phyloP scores from a whole-genome alignment of 2,888 invertebrate genomes.

The Micropterix aruncella region DNA sequence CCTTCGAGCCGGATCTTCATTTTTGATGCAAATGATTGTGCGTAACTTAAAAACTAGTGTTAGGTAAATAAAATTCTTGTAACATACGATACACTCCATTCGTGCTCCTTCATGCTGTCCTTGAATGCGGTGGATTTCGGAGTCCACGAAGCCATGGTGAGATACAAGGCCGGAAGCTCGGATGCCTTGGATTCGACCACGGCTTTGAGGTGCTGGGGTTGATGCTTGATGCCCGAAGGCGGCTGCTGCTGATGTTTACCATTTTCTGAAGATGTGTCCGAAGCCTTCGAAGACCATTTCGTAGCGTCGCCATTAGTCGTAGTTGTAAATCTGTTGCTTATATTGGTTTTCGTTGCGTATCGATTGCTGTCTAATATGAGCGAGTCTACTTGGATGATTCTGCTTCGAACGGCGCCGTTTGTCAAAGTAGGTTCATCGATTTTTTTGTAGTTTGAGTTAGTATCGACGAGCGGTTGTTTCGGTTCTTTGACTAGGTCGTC shows the following conservation, averaged over 20 bases:
- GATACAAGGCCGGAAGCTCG: conserved; percentile 54
- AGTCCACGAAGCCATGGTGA: conserved; percentile 60
- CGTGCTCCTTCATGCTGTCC: conserved; percentile 40
- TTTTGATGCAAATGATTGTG: no score
- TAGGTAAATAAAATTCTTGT: background rate
- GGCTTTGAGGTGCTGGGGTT: conserved; percentile 35
- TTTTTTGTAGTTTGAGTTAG: background rate
- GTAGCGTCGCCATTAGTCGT: conserved; percentile 26
- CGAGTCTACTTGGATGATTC: background rate
- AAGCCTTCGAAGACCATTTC: conserved; percentile 30
- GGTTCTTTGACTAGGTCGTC: background rate
- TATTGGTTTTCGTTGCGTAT: background rate
- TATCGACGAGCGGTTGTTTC: background rate
- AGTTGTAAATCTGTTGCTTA: conserved; percentile 31
- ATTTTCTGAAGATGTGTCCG: conserved; percentile 23
- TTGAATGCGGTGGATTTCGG: conserved; percentile 50
- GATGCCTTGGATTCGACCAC: conserved; percentile 38
- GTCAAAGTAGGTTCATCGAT: background rate
- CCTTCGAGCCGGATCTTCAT: no score
- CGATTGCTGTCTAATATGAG: background rate
- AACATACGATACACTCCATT: conserved; percentile 43
- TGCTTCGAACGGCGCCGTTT: background rate
- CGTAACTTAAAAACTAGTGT: no score
- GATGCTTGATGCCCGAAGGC: conserved; percentile 30
- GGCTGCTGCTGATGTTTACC: conserved; percentile 19